Percentiles rank a stretch among this genome's conserved stretches.
These are phyloP conservation scores for Hydrolagus colliei DNA, from an alignment of 2,797 vertebrate species.

Conservation along the genomic window DNA sequence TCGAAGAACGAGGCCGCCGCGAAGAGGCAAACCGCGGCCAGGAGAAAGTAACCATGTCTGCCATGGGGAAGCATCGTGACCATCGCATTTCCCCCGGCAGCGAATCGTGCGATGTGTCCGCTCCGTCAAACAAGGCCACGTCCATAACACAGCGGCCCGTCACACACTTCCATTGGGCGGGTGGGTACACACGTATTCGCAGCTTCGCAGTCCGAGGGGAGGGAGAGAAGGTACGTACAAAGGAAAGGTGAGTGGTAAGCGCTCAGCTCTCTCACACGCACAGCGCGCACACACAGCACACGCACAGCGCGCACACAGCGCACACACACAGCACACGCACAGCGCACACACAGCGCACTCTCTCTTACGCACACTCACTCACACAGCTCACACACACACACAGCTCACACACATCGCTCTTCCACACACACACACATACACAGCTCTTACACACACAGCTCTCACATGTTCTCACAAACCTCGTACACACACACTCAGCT, in stretches of 20 bases:
- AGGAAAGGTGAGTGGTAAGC: background rate
- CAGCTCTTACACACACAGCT: too few species aligned
- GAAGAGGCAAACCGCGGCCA: constrained; percentile 25
- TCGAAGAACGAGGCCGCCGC: constrained; percentile 46
- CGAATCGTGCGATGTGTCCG: background rate
- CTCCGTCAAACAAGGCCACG: background rate
- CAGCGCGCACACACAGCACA: too few species aligned
- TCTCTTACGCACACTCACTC: too few species aligned
- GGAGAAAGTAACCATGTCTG: constrained; percentile 25
- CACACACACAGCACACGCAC: constrained; percentile 46
- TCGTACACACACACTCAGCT: too few species aligned
- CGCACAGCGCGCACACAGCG: too few species aligned
- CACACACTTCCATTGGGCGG: background rate
- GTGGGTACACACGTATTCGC: background rate
- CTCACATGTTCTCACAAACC: too few species aligned
- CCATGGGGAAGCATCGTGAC: constrained; percentile 21
- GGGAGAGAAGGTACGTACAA: background rate
- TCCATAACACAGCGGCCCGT: constrained; percentile 27
- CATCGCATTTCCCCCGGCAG: constrained; percentile 22
- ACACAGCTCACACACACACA: too few species aligned
- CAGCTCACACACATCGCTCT: too few species aligned
- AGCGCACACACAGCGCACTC: constrained; percentile 62
- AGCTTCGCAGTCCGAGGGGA: background rate
- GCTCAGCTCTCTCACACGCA: too few species aligned
- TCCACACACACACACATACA: too few species aligned